Evolutionary conservation across 2,797 vertebrate species (phyloP).

Genomic region (Pseudotriccus pelzelni): DNA sequence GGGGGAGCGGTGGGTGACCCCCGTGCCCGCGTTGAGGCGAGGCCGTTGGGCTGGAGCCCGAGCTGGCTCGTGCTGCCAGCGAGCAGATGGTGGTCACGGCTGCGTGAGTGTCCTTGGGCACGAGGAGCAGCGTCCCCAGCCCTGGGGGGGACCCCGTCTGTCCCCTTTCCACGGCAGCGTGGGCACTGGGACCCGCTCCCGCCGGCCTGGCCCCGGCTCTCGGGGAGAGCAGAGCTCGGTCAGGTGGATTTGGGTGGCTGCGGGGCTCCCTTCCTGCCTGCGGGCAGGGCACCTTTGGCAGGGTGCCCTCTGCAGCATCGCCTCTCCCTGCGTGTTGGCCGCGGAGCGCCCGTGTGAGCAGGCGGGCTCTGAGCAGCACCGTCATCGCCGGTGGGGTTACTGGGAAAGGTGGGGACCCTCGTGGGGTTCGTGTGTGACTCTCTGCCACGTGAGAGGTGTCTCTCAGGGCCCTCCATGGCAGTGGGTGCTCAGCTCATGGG

Average conservation of each 20-base stretch:
- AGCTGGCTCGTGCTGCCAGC: not conserved
- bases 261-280: not conserved
- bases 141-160: not conserved
- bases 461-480: not conserved
- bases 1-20: not conserved
- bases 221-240: accelerated
- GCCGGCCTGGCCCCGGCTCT: accelerated
- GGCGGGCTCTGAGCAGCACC: not conserved
- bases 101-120: constrained; percentile 12
- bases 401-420: not conserved
- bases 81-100: constrained; percentile 22
- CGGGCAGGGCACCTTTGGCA: not conserved
- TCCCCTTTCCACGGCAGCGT: not conserved
- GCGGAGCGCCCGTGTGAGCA: not conserved
- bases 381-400: accelerated
- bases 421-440: accelerated
- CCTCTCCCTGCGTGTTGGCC: accelerated
- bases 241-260: accelerated
- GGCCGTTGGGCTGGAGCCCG: accelerated
- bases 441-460: accelerated
- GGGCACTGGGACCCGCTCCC: not conserved
- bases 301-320: accelerated
- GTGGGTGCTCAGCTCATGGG: accelerated
- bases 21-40: accelerated
- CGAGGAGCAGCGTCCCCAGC: not conserved